A percentile compares a stretch with the other conserved stretches of the same genome.
Conservation (phyloP, 2,888 invertebrate species). For the Agrilus biguttatus region DNA sequence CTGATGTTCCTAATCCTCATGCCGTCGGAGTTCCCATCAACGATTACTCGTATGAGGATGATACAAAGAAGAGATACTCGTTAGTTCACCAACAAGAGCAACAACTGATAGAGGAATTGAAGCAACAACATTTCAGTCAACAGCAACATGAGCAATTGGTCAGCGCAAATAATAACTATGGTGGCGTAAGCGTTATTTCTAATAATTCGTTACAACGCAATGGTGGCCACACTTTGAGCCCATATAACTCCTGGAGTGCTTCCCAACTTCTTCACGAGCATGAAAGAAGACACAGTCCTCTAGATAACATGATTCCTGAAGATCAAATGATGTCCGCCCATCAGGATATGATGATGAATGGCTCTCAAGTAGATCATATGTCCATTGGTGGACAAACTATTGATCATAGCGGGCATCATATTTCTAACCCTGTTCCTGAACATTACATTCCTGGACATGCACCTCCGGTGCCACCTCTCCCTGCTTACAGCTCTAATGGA, state of each 20-base stretch:
- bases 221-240: slow-evolving; percentile 32
- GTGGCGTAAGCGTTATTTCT: slow-evolving; percentile 27
- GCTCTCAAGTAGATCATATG: slow-evolving; percentile 24
- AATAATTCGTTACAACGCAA: slow-evolving; percentile 30
- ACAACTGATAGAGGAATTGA: slow-evolving; percentile 31
- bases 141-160: slow-evolving; percentile 19
- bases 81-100: slow-evolving; percentile 34
- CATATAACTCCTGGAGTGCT: slow-evolving; percentile 45
- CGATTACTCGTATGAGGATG: slow-evolving; percentile 31
- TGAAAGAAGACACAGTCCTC: slow-evolving; percentile 39
- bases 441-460: slow-evolving; percentile 18
- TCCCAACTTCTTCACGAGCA: slow-evolving; percentile 43
- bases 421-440: slow-evolving; percentile 16
- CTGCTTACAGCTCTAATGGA: slow-evolving; percentile 28
- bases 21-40: slow-evolving; percentile 32
- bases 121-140: slow-evolving; percentile 27
- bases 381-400: slow-evolving; percentile 24
- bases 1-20: slow-evolving; percentile 28
- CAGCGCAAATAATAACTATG: slow-evolving; percentile 18
- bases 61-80: slow-evolving; percentile 34
- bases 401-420: slow-evolving; percentile 25
- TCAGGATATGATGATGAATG: slow-evolving; percentile 19
- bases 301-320: slow-evolving; percentile 19
- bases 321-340: slow-evolving; percentile 20
- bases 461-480: slow-evolving; percentile 38